Base-by-base conservation (phyloP, 2,888 invertebrate species). In the Crocallis elinguaria region DNA sequence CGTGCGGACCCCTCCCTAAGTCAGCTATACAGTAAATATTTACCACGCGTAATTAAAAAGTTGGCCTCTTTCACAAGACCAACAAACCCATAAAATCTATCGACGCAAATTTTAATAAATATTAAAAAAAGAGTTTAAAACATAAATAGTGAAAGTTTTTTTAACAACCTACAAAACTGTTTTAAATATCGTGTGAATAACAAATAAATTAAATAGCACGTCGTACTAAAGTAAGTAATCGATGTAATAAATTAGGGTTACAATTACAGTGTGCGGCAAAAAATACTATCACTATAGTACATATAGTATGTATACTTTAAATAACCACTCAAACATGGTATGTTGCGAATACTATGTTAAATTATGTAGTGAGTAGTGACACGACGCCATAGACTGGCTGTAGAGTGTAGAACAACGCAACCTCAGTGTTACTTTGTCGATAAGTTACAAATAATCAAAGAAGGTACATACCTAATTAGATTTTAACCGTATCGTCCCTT, bases 201-300 rank as follows among this genome's bases (percentile, higher is more conserved):
- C n/a, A n/a, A n/a, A n/a, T n/a, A n/a, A n/a, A n/a, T n/a, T n/a
- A n/a, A n/a, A n/a, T 35, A 19, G 13, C 12, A 0, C 13, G 23
- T 37, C 37, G 23, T 37, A 23, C 13, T 13, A 5, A 25, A 5
- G 36, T 14, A 27, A 9, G 14, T 38, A 21, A 12, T 12, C 21
- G 8, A 16, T 25, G 25, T 38, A 9, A 38, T 38, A 27, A 25
- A 38, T 38, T 27, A 38, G 38, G 7, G 25, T 38, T 25, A 38
- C 25, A 38, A n/a, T n/a, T n/a, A n/a, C 16, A 14, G 38, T 38
- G 14, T 14, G 27, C 27, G 16, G 25, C n/a, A 5, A 14, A 9
- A 23, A 6, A 14, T 38, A 25, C 36, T 36, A 36, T 12, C 21
- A 9, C 12, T 30, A 30, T 12, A 21, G 36, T 12, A 21, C 6